Evolutionary conservation across 2,113 vertebrate species (phyloP).

Genomic region (Galemys pyrenaicus): DNA sequence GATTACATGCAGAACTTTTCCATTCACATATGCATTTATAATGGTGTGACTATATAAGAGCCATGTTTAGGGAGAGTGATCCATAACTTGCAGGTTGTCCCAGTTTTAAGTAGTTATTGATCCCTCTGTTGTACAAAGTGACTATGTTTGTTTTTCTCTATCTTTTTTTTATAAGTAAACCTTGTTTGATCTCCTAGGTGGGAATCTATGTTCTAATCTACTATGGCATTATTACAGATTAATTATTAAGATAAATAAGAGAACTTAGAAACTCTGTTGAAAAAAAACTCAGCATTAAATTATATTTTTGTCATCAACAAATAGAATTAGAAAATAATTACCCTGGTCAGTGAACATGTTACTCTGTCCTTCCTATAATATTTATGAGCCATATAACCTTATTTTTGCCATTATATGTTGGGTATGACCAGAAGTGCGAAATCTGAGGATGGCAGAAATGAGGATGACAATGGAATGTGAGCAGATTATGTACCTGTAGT

Average conservation of each 20-base stretch:
- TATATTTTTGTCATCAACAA: too few relatives aligned
- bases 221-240: background rate
- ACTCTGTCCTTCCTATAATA: background rate
- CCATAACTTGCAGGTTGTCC: background rate
- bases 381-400: background rate
- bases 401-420: background rate
- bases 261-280: too few relatives aligned
- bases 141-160: background rate
- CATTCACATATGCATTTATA: background rate
- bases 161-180: background rate
- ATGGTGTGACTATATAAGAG: background rate
- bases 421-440: background rate
- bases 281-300: too few relatives aligned
- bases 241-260: too few relatives aligned
- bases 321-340: too few relatives aligned
- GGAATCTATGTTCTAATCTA: background rate
- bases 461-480: too few relatives aligned
- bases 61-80: background rate
- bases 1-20: background rate
- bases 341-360: background rate
- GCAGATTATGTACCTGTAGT: fast-evolving
- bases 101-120: background rate
- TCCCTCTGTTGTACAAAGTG: background rate
- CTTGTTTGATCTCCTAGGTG: background rate
- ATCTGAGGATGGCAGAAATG: background rate